Base-by-base conservation (phyloP, 1,140 invertebrate species). In the Pinna nobilis region DNA sequence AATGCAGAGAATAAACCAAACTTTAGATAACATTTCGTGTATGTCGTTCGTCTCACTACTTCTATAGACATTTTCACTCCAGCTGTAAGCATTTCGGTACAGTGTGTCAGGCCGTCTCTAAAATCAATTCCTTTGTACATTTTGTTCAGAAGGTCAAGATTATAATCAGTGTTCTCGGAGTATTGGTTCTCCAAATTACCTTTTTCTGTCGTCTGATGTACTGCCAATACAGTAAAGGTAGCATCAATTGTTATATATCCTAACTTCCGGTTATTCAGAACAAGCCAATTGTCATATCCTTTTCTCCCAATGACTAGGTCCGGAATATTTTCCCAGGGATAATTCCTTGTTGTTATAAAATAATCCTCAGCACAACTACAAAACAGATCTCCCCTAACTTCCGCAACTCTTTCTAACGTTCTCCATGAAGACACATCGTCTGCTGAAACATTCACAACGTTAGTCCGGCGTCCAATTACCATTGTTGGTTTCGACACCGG, bases 201-300 rank as follows among this genome's bases (percentile, higher is more conserved):
- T 35, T 60, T 69, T 28, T 70, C 63, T 30, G 77, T 70, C 0
- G 82, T 81, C 60, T 85, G 83, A 59, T 85, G 83, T 4, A 84
- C 44, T 15, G 82, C 82, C 11, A 73, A 55, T 13, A 82, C 30
- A 13, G 82, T 81, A 30, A 74, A 68, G 11, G 83, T 74, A 1
- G 69, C 67, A 70, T 85, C 83, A 13, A 85, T 76, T 0, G 82
- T 76, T 18, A 68, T 74, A n/a, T 69, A 49, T 9, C 79, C 73
- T 25, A 35, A 55, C 25, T 66, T 59, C 5, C 77, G 60, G 2
- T 80, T 74, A 47, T 77, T 74, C 11, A 78, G 55, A 0, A 84
- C 76, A 13, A 85, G 49, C 70, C 77, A 85, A 53, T 85, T 85
- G 65, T 85, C 84, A 63, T 85, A 85, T 3, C 69, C 80, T 1